Conservation (phyloP, 2,113 vertebrate genomes). For the Python bivittatus region DNA sequence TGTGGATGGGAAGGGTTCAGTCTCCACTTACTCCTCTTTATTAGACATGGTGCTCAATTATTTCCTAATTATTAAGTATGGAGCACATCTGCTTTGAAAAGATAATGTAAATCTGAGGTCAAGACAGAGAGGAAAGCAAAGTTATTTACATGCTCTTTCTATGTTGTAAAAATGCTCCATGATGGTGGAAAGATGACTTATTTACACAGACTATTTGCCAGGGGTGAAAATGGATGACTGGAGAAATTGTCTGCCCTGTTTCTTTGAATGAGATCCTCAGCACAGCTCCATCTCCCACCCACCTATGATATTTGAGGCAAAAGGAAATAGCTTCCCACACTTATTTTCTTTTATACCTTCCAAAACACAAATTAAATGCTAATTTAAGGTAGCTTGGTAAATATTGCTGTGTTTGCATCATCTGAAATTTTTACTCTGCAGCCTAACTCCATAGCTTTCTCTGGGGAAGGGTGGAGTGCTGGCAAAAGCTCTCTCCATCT, state of each 20-base stretch:
- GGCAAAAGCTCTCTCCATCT: constrained; percentile 13
- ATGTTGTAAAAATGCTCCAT: neutral
- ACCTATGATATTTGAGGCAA: neutral
- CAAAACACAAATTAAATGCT: neutral
- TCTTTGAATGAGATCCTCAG: neutral
- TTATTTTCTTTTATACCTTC: neutral
- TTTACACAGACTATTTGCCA: neutral
- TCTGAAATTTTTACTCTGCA: neutral
- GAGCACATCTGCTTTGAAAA: neutral
- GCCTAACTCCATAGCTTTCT: neutral
- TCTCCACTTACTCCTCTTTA: neutral
- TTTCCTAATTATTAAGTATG: neutral
- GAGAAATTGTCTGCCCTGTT: constrained; percentile 3
- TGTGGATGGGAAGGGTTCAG: neutral
- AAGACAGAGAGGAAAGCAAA: neutral
- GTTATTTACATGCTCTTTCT: neutral
- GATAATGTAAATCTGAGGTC: neutral
- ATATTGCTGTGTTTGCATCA: neutral
- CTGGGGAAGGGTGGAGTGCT: neutral
- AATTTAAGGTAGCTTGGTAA: fast-evolving
- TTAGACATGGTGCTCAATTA: neutral
- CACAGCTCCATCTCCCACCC: fast-evolving
- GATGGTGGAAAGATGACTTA: neutral
- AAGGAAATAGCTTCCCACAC: neutral
- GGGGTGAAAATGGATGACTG: neutral